Base-by-base conservation (phyloP, 2,797 vertebrate species). In the Gymnoscopelus microlampas region DNA sequence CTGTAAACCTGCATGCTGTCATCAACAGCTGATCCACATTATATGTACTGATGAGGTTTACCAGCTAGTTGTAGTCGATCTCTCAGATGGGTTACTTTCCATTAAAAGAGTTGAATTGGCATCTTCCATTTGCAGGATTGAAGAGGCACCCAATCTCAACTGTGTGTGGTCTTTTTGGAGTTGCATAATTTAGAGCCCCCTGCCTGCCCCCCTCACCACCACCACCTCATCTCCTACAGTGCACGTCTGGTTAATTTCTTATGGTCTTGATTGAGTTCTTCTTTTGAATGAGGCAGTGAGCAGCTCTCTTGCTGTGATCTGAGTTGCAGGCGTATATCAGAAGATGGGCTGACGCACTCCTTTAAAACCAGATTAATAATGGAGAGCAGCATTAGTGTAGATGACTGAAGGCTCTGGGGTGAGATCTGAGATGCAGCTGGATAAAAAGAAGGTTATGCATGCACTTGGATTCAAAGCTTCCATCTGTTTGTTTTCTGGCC, bases 21-120 rank as follows among this genome's bases (percentile, higher is more conserved):
- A 67, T 73, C 47, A 1, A 60, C 77, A 80, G 76, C 82, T 85
- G 84, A 82, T 84, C 75, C 73, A 76, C 77, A 86, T 82, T n/a
- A 54, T 77, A 70, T 72, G 62, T 29, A 55, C 68, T 64, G 74
- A 60, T 70, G 69, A 74, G 79, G 74, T 85, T 86, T 85, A 71
- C 86, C 14, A 12, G 59, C 63, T 62, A n/a, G 57, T 69, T 59
- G 23, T 60, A 53, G 56, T 54, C 63, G 12, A 50, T 55, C 59
- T 55, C 69, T 56, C 47, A 13, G 47, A 47, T 61, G 73, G 76
- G 89, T 83, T 81, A 55, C 63, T 74, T 72, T 80, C 68, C 69
- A 81, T 81, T 79, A 72, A 44, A 39, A 44, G 66, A 74, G 71
- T 15, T 71, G 23, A 66, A 73, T 72, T 67, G 69, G 75, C 74